Conservation (phyloP, 2,888 invertebrate species). For the Sinodicranocentrus sp. region DNA sequence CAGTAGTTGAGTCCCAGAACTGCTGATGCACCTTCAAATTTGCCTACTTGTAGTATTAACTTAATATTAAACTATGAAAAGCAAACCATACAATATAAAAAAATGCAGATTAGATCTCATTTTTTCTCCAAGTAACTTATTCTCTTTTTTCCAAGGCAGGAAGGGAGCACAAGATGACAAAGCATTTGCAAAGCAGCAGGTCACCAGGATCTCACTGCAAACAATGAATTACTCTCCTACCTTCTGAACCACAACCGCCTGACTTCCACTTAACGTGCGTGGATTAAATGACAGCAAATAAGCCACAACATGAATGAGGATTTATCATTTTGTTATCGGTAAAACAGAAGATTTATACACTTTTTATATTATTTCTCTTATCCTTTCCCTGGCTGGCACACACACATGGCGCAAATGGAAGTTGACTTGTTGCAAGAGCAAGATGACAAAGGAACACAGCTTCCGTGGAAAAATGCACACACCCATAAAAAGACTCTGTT, state of each 20-base stretch:
- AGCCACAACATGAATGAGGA: conserved; percentile 23
- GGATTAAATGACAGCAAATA: conserved; percentile 60
- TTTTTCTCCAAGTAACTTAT: background rate
- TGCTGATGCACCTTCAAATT: conserved; percentile 36
- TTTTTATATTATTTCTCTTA: conserved; percentile 20
- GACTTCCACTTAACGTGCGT: background rate
- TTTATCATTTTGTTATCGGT: conserved; percentile 57
- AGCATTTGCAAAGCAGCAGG: conserved; percentile 75
- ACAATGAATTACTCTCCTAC: conserved; percentile 57
- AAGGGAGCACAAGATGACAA: conserved; percentile 67
- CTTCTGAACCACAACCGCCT: background rate
- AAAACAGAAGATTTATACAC: conserved; percentile 50
- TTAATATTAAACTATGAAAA: background rate
- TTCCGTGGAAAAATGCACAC: conserved; percentile 61
- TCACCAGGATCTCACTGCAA: conserved; percentile 66
- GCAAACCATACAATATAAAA: conserved; percentile 16
- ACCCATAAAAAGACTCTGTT: conserved; percentile 50
- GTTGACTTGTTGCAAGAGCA: too few relatives aligned
- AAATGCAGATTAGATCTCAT: conserved; percentile 46
- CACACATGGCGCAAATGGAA: background rate
- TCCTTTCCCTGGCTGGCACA: background rate
- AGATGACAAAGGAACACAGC: conserved; percentile 38
- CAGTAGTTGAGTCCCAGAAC: conserved; percentile 18
- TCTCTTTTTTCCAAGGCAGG: conserved; percentile 2
- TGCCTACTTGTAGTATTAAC: background rate